Evolutionary conservation across 1,140 invertebrate species (phyloP), one percentile per base, ranked within the genome.

Genomic region (Zaprionus camerounensis): DNA sequence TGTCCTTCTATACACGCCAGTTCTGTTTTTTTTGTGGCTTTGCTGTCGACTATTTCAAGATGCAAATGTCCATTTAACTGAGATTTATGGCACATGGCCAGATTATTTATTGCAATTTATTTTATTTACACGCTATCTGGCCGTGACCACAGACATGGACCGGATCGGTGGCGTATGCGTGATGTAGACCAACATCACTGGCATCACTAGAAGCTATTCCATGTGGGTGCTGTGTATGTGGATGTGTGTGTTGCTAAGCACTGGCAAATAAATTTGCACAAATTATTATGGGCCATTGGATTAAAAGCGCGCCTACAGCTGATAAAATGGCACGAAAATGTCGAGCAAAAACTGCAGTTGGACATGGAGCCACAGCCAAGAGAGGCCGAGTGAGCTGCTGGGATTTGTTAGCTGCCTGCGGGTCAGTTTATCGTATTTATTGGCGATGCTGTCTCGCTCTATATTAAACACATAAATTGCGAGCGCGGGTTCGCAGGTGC

Each of bases 71-170:
- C 87, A 86, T 91, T 91, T 91, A 82, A 85, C 82, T 71, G 82
- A 90, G 86, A 91, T 91, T 91, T 91, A 91, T 91, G 83, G 87
- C 80, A 79, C 82, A 76, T 71, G 74, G 69, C 68, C 76, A 80
- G 84, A 84, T 91, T 91, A 91, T 91, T 91, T 91, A 91, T 91
- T 85, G 80, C 86, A 86, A 91, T 91, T 91, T 91, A 82, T 91
- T 91, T 90, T 86, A 91, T 91, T 91, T 91, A 82, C 81, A 80
- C 80, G 82, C 83, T 91, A 91, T 91, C 87, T 91, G 80, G 56
- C 74, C 78, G 82, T 76, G 82, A 68, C 80, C 86, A 91, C 87
- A 86, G 72, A 58, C 56, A 26, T 34, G 38, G 15, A 22, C 57
- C 41, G 65, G 41, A 28, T 64, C 59, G 58, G 70, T 76, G 74